Evolutionary conservation across 2,113 vertebrate genomes (phyloP).

Genomic region (Heliornis fulica): DNA sequence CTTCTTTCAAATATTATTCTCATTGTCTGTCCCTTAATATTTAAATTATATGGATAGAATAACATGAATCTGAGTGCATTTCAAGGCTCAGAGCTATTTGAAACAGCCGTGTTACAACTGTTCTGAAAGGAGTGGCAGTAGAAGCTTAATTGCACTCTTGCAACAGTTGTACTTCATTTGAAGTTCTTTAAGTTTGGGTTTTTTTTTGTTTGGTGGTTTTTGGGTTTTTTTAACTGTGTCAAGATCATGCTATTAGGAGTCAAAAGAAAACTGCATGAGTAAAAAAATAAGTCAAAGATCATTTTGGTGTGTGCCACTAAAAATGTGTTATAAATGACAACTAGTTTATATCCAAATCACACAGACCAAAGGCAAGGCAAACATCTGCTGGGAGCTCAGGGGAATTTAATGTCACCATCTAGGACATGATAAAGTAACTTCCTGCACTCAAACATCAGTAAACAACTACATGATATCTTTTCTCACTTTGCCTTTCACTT

Average conservation of each 20-base stretch:
- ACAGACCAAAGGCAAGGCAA: background rate
- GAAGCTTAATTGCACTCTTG: background rate
- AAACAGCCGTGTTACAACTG: background rate
- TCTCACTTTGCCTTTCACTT: slow-evolving; percentile 8
- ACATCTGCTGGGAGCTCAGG: background rate
- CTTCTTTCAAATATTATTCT: background rate
- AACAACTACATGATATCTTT: slow-evolving; percentile 12
- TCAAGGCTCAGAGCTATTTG: background rate
- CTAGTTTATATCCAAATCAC: slow-evolving; percentile 5
- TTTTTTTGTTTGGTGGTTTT: too few relatives aligned
- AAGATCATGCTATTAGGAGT: slow-evolving; percentile 24
- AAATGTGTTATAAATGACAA: background rate
- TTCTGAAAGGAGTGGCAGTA: background rate
- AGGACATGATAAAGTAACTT: background rate
- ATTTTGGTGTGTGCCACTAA: background rate
- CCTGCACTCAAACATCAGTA: background rate
- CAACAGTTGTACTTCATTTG: background rate
- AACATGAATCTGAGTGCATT: background rate
- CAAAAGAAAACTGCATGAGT: background rate
- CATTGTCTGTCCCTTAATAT: background rate
- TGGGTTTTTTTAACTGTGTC: background rate
- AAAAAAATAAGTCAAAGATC: background rate
- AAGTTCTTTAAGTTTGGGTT: slow-evolving; percentile 14
- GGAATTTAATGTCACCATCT: background rate
- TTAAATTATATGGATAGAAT: background rate